phyloP scores from a whole-genome alignment of 2,888 invertebrate genomes.

The Limenitis camilla region DNA sequence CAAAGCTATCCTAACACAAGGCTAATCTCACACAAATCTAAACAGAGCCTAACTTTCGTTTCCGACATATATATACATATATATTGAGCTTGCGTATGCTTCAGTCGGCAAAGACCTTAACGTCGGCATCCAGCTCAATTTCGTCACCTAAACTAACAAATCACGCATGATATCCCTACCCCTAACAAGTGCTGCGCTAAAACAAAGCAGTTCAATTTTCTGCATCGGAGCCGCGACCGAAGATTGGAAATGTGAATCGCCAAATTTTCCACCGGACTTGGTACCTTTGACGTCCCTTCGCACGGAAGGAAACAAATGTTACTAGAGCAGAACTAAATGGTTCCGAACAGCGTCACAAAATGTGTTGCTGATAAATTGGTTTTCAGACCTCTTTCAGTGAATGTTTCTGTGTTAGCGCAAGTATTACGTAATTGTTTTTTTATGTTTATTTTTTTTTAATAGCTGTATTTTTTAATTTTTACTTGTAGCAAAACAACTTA shows the following conservation, averaged over 20 bases:
- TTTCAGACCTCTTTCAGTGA: background rate
- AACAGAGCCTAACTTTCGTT: too few relatives aligned
- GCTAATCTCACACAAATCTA: too few relatives aligned
- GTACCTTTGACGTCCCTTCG: conserved; percentile 26
- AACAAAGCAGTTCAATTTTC: conserved; percentile 47
- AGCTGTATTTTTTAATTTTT: too few relatives aligned
- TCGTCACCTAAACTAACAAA: background rate
- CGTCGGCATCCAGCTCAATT: too few relatives aligned
- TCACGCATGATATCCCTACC: conserved; percentile 1
- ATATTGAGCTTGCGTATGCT: too few relatives aligned
- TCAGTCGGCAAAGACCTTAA: too few relatives aligned
- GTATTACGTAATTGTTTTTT: too few relatives aligned
- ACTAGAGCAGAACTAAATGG: conserved; percentile 32
- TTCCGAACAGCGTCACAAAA: conserved; percentile 17
- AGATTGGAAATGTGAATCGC: conserved; percentile 45
- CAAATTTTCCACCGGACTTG: conserved; percentile 34
- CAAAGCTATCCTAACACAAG: too few relatives aligned
- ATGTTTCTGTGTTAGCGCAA: background rate
- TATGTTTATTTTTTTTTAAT: too few relatives aligned
- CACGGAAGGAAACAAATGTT: conserved; percentile 29
- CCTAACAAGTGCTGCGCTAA: conserved; percentile 16
- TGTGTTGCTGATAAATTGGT: background rate
- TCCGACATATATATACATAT: too few relatives aligned
- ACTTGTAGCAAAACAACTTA: too few relatives aligned
- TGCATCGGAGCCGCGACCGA: conserved; percentile 39